phyloP scores from a whole-genome alignment of 2,888 invertebrate genomes.

The Eupithecia dodoneata region DNA sequence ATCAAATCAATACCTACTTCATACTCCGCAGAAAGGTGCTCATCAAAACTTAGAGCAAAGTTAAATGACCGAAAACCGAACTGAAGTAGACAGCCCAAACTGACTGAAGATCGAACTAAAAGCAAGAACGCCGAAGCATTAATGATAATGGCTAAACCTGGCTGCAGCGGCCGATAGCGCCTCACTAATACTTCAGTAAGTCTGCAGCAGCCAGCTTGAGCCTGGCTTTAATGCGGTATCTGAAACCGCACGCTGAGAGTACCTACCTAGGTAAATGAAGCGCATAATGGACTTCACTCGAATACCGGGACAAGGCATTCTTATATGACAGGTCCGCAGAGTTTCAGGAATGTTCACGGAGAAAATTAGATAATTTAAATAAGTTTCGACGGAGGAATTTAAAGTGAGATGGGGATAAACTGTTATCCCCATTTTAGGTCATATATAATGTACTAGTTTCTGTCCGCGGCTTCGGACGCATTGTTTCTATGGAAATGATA shows the following conservation, averaged over 20 bases:
- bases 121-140: slow-evolving; percentile 38
- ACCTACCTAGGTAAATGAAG: slow-evolving; percentile 51
- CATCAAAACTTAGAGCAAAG: not conserved
- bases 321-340: slow-evolving; percentile 11
- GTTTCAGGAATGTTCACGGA: not conserved
- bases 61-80: slow-evolving; percentile 9
- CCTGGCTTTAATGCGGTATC: slow-evolving; percentile 55
- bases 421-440: not conserved
- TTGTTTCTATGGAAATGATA: too few relatives aligned
- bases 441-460: not conserved
- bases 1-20: not conserved
- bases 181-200: slow-evolving; percentile 62
- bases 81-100: not conserved
- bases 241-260: slow-evolving; percentile 58
- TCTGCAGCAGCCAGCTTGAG: slow-evolving; percentile 51
- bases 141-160: slow-evolving; percentile 38
- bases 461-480: not conserved
- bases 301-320: slow-evolving; percentile 34
- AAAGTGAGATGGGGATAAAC: not conserved
- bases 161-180: slow-evolving; percentile 52
- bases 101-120: slow-evolving; percentile 22
- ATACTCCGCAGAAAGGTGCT: not conserved
- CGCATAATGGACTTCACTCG: slow-evolving; percentile 38
- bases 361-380: not conserved
- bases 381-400: not conserved